A percentile compares a stretch with the other conserved stretches of the same genome.
phyloP scores from a whole-genome alignment of 2,888 invertebrate species.

The Ypsolopha scabrella region DNA sequence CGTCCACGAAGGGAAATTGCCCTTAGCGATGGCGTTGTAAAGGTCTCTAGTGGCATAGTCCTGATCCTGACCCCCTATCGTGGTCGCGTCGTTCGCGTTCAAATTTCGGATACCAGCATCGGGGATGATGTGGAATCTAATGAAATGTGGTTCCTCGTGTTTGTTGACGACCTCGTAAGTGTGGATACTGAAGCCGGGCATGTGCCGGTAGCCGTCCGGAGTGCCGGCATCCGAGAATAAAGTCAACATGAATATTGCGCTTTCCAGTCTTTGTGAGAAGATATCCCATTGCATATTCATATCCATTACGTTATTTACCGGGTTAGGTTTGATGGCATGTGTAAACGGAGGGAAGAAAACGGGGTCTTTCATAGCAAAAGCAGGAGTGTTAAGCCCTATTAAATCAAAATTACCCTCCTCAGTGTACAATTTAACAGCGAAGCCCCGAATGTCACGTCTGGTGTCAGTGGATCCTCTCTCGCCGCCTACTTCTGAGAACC shows the following conservation, averaged over 20 bases:
- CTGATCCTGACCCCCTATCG: conserved; percentile 76
- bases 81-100: conserved; percentile 66
- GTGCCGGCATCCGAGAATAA: conserved; percentile 87
- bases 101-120: conserved; percentile 85
- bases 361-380: conserved; percentile 87
- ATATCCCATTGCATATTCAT: conserved; percentile 92
- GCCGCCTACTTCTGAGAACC: conserved; percentile 82
- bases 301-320: conserved; percentile 83
- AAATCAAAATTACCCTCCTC: conserved; percentile 73
- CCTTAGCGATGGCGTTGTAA: conserved; percentile 80
- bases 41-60: conserved; percentile 86
- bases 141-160: conserved; percentile 73
- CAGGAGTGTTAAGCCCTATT: conserved; percentile 87
- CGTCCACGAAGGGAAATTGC: conserved; percentile 77
- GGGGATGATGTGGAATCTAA: conserved; percentile 88
- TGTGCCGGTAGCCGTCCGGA: conserved; percentile 84
- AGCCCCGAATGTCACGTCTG: conserved; percentile 84
- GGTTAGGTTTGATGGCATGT: conserved; percentile 91
- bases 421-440: conserved; percentile 82
- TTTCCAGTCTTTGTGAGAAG: conserved; percentile 81
- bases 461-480: conserved; percentile 87
- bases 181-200: conserved; percentile 91
- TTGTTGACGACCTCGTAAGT: conserved; percentile 85
- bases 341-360: conserved; percentile 87
- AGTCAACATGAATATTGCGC: conserved; percentile 80